Base-by-base conservation (phyloP, 2,888 invertebrate species). In the Drosophila hamatofila region DNA sequence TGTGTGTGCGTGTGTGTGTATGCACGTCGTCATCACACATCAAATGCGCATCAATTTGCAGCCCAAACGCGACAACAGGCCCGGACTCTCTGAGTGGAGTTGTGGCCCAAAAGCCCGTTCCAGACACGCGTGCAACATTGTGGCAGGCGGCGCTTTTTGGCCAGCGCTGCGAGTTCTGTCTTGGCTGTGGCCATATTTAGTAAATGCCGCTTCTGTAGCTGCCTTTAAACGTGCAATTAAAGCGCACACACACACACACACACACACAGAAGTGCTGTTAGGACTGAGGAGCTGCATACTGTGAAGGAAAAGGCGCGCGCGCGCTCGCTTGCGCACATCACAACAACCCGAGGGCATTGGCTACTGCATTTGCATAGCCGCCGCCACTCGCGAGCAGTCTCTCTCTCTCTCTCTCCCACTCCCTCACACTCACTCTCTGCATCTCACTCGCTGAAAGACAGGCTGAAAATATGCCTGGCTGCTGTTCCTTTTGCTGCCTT, bases 361-460 rank as follows among this genome's bases (percentile, higher is more conserved):
- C 91, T 91, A 91, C 91, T 90, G 91, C 91, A 91, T 91, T 91
- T 91, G 91, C 91, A 91, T 91, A 89, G 89, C 88, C 79, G 87
- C 80, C 66, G 66, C 58, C 74, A 71, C 71, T 71, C 60, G 52
- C 68, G 35, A 37, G 23, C n/a, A 25, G 11, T 16, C 37, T 25
- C 61, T 2, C 49, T 33, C 33, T 23, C 58, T 25, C 49, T 1
- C 54, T 61, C 39, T 11, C 42, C 14, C 11, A 6, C 51, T 35
- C 21, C 27, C 57, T 23, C 54, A 54, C 37, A 9, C 42, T 14
- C 11, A 5, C 51, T 33, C 21, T 42, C 57, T 23, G 27, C 37
- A 42, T 41, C 30, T 3, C 25, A 8, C 54, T 68, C 42, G 23
- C 49, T 64, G 56, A 52, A 68, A 56, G 59, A 52, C 33, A 58